These are phyloP conservation scores for Embiotoca jacksoni DNA, from an alignment of 2,113 vertebrate species.

Conservation along the genomic window DNA sequence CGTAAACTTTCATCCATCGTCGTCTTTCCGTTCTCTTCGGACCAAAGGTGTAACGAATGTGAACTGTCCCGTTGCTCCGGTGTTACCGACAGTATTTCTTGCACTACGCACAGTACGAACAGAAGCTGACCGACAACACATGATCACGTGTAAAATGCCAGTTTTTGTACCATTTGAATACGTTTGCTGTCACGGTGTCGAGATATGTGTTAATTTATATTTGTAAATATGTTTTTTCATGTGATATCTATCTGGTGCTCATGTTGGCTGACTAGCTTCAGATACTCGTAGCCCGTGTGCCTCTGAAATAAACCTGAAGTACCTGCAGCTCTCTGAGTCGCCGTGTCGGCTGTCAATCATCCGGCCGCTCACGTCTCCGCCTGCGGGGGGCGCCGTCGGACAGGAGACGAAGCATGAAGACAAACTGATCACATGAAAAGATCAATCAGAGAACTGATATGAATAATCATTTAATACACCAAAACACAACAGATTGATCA, in stretches of 20 bases:
- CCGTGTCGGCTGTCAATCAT: not conserved
- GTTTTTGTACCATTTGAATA: conserved; percentile 67
- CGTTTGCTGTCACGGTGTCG: conserved; percentile 41
- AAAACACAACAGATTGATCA: no score
- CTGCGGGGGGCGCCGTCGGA: conserved; percentile 53
- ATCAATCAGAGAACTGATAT: no score
- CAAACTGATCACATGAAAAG: no score
- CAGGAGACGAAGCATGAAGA: not conserved
- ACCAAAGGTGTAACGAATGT: conserved; percentile 72
- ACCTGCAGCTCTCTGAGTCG: not conserved
- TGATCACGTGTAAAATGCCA: conserved; percentile 15
- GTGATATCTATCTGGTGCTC: conserved; percentile 68
- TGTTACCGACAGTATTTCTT: conserved; percentile 60
- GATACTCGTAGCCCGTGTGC: conserved; percentile 59
- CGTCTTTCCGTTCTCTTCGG: conserved; percentile 45
- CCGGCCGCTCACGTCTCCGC: conserved; percentile 6
- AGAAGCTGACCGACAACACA: conserved; percentile 34
- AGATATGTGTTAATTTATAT: conserved; percentile 78
- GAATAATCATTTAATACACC: no score
- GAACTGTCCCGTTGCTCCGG: conserved; percentile 9
- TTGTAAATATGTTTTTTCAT: conserved; percentile 71
- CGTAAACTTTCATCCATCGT: not conserved
- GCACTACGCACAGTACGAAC: conserved; percentile 60
- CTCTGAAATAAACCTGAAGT: conserved; percentile 63
- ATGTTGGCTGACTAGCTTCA: conserved; percentile 44